phyloP scores from a whole-genome alignment of 2,888 invertebrate genomes.

The Phyllotreta striolata region DNA sequence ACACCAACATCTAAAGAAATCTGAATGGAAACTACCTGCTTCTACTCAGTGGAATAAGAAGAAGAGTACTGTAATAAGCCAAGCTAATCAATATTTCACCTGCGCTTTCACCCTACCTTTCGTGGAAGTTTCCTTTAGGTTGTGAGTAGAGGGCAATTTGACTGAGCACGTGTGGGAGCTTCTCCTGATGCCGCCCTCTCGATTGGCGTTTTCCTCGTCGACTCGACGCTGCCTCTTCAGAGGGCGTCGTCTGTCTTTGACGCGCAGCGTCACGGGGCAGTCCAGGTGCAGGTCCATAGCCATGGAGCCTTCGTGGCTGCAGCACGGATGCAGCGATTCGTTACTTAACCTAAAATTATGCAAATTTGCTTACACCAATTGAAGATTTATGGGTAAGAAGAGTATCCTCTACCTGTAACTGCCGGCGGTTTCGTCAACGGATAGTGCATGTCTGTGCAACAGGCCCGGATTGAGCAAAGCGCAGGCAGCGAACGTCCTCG shows the following conservation, averaged over 20 bases:
- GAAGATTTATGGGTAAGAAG: no score
- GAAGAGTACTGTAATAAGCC: not conserved
- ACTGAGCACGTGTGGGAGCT: slow-evolving; percentile 59
- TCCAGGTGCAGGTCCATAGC: slow-evolving; percentile 78
- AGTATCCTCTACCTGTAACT: slow-evolving; percentile 53
- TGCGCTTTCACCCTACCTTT: slow-evolving; percentile 39
- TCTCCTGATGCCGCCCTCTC: slow-evolving; percentile 51
- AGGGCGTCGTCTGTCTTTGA: slow-evolving; percentile 71
- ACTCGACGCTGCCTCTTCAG: slow-evolving; percentile 79
- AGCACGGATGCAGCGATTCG: slow-evolving; percentile 67
- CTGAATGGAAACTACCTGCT: no score
- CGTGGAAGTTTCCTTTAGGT: slow-evolving; percentile 46
- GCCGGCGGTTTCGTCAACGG: slow-evolving; percentile 76
- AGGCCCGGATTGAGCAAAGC: slow-evolving; percentile 70
- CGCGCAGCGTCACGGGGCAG: slow-evolving; percentile 66
- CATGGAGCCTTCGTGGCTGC: slow-evolving; percentile 72
- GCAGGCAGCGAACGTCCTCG: slow-evolving; percentile 61
- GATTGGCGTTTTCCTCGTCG: slow-evolving; percentile 71
- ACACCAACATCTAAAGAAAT: no score
- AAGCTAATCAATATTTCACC: not conserved
- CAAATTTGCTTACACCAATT: no score
- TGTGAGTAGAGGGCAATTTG: slow-evolving; percentile 45
- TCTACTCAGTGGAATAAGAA: no score
- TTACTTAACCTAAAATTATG: slow-evolving; percentile 58
- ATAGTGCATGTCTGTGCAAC: slow-evolving; percentile 81